Evolutionary conservation across 2,797 vertebrate genomes (phyloP), one percentile per base, ranked within the genome.

Genomic region (Gobionotothen gibberifrons): DNA sequence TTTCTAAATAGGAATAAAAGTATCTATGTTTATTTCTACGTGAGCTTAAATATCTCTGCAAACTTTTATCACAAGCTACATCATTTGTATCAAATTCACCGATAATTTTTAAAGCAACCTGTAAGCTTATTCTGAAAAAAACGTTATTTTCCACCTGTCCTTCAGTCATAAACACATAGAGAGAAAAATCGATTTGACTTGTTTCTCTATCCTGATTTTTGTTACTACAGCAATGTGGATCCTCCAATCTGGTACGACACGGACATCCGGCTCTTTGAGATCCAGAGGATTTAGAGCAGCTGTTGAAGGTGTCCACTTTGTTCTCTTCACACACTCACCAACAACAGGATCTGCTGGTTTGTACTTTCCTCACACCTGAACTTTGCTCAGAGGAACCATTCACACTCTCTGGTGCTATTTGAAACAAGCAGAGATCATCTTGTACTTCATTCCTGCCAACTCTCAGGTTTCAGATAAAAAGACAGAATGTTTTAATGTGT

Each of bases 221-320:
- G 76, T 87, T 73, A 42, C 60, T 16, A 0, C 58, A 99, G 98
- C 71, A 99, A 99, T 32, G 95, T 98, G 93, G 97, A 99, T 92
- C 98, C 98, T 0, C 97, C 98, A 0, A 94, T 99, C 85, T 99
- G 98, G 98, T 99, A 99, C 44, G 98, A 99, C 92, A 99, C 98
- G 0, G 97, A 99, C 4, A 98, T 99, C 65, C 93, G 96, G 72
- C 96, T 99, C 47, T 99, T 99, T 88, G 98, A 99, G 93, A 99
- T 99, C 89, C 98, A 99, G 85, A 96, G 96, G 85, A 96, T 97
- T 89, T 99, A 95, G 88, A 81, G 51, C 60, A 54, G 29, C 56
- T 16, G 55, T 9, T 9, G 36, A 44, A 5, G 22, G 12, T 36
- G 16, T 9, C 42, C 9, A 47, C 43, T 22, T 16, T 26, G 59